Base-by-base conservation (phyloP, 2,797 vertebrate species). In the Galagoides demidoff region DNA sequence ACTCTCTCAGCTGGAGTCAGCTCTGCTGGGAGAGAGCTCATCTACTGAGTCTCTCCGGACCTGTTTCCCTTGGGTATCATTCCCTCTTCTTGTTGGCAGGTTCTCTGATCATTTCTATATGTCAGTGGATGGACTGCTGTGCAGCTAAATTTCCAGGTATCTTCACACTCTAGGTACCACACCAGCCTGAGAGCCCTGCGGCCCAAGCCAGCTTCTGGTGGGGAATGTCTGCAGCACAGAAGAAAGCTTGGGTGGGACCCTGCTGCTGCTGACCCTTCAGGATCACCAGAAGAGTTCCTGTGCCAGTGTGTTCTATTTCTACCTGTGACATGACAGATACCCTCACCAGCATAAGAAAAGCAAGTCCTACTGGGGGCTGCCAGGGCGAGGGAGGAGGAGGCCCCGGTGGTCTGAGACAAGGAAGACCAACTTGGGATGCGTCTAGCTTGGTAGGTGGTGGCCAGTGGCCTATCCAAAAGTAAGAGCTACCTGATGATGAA, bases 401-500 rank as follows among this genome's bases (percentile, higher is more conserved):
- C 13, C 4, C 70, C 57, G 22, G 34, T 20, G 13, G 52, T 55
- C 63, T 43, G 71, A 55, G 37, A 73, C 45, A 45, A 45, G 64
- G 55, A 71, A 76, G 63, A 20, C 39, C 10, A 22, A 19, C 25
- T 76, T 14, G 52, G 63, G 64, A 49, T 25, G 55, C n/a, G 25
- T 45, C 49, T n/a, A 25, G 86, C 20, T 37, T 20, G 12, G 8
- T 7, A 7, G 37, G 49, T 14, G 43, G 43, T 19, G 81, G 59
- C 45, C 71, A n/a, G 78, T 29, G 81, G 74, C 57, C 59, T 52
- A 17, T 66, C 39, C 52, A 5, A 49, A 85, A 74, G 52, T 37
- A 27, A n/a, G 13, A 55, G 97, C 95, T 97, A 99, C 99, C 99
- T 99, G 99, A 98, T 99, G 99, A 98, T 99, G 99, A 96, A 99